These are phyloP conservation scores for Drosophila carrolli DNA, from an alignment of 1,140 invertebrate genomes.

Conservation along the genomic window DNA sequence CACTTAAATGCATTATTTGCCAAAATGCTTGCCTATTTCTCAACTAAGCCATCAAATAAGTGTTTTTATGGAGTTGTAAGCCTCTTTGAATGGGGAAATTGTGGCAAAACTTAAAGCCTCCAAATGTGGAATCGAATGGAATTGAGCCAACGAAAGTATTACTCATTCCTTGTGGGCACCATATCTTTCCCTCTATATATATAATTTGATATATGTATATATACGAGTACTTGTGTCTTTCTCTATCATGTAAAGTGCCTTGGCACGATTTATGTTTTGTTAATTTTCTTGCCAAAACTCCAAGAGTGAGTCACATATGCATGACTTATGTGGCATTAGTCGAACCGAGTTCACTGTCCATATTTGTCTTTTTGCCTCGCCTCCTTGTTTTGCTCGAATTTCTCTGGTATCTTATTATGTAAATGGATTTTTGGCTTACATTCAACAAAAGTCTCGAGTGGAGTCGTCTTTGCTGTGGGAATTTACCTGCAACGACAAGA, in stretches of 20 bases:
- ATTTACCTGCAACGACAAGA: conserved; percentile 44
- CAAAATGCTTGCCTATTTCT: too few species aligned
- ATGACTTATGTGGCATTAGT: conserved; percentile 62
- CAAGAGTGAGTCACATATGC: conserved; percentile 42
- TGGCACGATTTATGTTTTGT: conserved; percentile 62
- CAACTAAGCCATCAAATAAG: too few species aligned
- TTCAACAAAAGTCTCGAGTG: conserved; percentile 44
- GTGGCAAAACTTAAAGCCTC: background rate
- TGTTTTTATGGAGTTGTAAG: too few species aligned
- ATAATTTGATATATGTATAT: background rate
- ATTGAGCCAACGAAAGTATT: conserved; percentile 7
- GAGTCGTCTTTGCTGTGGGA: conserved; percentile 15
- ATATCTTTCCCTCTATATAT: conserved; percentile 7
- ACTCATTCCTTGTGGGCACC: background rate
- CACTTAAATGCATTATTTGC: too few species aligned
- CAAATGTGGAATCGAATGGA: background rate
- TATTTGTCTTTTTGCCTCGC: conserved; percentile 10
- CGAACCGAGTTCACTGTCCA: conserved; percentile 38
- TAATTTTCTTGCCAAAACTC: conserved; percentile 61
- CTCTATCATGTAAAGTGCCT: conserved; percentile 44
- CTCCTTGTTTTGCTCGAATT: conserved; percentile 29
- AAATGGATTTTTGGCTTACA: conserved; percentile 64
- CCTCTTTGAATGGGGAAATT: background rate
- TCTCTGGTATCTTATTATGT: conserved; percentile 52
- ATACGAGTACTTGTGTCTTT: conserved; percentile 11